Percentiles rank a stretch among this genome's conserved stretches.
These are phyloP conservation scores for Mellilla xanthometata DNA, from an alignment of 2,888 invertebrate species.

Conservation along the genomic window DNA sequence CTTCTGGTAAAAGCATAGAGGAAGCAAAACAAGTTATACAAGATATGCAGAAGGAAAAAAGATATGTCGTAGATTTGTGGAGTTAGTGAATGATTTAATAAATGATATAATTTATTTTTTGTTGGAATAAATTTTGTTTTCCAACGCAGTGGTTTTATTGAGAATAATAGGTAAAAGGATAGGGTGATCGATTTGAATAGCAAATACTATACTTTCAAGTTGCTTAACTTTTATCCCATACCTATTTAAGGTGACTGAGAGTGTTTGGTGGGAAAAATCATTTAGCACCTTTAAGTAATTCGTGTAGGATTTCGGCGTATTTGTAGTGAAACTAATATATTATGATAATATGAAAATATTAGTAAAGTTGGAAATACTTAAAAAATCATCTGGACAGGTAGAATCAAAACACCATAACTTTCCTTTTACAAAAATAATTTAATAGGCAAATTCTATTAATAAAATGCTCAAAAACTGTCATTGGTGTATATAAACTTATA, in stretches of 20 bases:
- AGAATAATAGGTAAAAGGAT: too few species aligned
- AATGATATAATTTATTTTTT: not conserved
- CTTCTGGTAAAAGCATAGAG: constrained; percentile 53
- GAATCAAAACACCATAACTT: not conserved
- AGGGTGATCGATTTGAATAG: too few species aligned
- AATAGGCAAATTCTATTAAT: constrained; percentile 78
- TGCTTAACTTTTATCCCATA: too few species aligned
- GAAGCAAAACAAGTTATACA: constrained; percentile 71
- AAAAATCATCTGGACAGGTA: too few species aligned
- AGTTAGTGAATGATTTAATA: constrained; percentile 51
- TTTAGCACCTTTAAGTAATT: too few species aligned
- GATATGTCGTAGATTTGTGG: constrained; percentile 85
- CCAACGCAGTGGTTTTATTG: not conserved
- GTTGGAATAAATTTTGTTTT: constrained; percentile 1
- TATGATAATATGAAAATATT: too few species aligned
- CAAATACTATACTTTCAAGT: too few species aligned
- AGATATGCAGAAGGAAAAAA: constrained; percentile 72
- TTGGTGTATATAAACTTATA: constrained; percentile 76
- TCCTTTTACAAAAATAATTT: constrained; percentile 79
- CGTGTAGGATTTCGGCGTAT: too few species aligned
- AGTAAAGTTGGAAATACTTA: too few species aligned
- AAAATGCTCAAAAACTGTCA: constrained; percentile 80
- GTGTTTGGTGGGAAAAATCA: too few species aligned
- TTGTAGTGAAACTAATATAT: too few species aligned
- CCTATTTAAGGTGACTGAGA: too few species aligned